A percentile compares a stretch with the other conserved stretches of the same genome.
Conservation (phyloP, 2,797 vertebrate genomes). For the Pseudopleuronectes americanus region DNA sequence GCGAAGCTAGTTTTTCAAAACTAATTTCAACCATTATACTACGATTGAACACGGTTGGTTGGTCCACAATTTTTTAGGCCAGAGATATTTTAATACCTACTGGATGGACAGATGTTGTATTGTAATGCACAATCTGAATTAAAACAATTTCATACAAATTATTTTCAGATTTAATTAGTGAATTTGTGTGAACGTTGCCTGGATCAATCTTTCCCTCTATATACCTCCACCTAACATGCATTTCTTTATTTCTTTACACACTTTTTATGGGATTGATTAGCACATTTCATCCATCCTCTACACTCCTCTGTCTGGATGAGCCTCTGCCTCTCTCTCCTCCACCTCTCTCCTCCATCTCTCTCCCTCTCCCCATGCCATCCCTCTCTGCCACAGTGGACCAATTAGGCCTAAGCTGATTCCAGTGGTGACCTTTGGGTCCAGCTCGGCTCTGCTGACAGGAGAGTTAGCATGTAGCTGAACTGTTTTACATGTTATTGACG, state of each 20-base stretch:
- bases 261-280: not conserved
- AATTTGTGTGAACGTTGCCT: not conserved
- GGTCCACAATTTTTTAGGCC: not conserved
- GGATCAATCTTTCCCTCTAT: not conserved
- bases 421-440: constrained; percentile 82
- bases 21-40: not conserved
- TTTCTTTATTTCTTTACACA: not conserved
- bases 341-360: constrained; percentile 19
- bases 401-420: constrained; percentile 78
- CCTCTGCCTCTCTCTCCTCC: not conserved
- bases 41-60: no score
- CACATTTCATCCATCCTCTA: not conserved
- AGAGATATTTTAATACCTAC: no score
- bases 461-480: constrained; percentile 81
- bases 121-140: no score
- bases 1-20: no score
- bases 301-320: not conserved
- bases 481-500: constrained; percentile 87
- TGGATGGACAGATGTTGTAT: no score
- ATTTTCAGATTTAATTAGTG: no score
- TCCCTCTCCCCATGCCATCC: constrained; percentile 18
- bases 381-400: constrained; percentile 73
- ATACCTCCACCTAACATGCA: not conserved
- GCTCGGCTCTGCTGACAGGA: constrained; percentile 80
- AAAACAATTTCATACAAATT: no score